Evolutionary conservation across 2,113 vertebrate species (phyloP), one percentile per base, ranked within the genome.

Genomic region (Cairina moschata): DNA sequence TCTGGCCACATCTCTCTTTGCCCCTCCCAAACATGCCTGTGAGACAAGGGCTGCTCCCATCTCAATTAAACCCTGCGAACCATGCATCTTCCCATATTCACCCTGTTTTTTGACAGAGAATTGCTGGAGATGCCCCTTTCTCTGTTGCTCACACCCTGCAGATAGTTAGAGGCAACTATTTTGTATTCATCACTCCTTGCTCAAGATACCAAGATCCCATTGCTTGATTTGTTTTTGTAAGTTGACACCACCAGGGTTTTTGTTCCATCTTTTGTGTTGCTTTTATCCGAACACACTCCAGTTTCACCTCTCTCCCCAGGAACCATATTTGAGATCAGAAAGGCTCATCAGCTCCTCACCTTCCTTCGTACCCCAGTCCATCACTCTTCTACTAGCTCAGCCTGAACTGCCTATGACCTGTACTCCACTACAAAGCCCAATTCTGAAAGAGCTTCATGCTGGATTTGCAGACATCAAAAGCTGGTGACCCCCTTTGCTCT

Each of bases 221-320:
- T 84, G 46, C 71, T 75, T 81, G 36, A 52, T 67, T 72, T 84
- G 36, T 18, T 46, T 78, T 52, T 81, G 32, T 56, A 75, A 82
- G 79, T 38, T 52, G 48, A 20, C 0, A 0, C 32, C 60, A 81
- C 22, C 13, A 14, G 7, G 11, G 7, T 46, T 62, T 67, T 62
- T 54, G 46, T 66, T 8, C 17, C 1, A 1, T 50, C 31, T 67
- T 94, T 31, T 52, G 18, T 77, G 17, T 72, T 58, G 22, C n/a
- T 81, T 93, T 81, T 83, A 29, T 90, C 68, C 78, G 59, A 92
- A n/a, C 15, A 81, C 42, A 26, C 9, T 84, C 48, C 52, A 78
- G 22, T 20, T 67, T 29, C 34, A 13, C 46, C 31, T 90, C 36
- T 36, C 60, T 91, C 13, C 28, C 60, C 46, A 75, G 83, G 4